phyloP scores from a whole-genome alignment of 2,888 invertebrate genomes.

The Eulithis testata region DNA sequence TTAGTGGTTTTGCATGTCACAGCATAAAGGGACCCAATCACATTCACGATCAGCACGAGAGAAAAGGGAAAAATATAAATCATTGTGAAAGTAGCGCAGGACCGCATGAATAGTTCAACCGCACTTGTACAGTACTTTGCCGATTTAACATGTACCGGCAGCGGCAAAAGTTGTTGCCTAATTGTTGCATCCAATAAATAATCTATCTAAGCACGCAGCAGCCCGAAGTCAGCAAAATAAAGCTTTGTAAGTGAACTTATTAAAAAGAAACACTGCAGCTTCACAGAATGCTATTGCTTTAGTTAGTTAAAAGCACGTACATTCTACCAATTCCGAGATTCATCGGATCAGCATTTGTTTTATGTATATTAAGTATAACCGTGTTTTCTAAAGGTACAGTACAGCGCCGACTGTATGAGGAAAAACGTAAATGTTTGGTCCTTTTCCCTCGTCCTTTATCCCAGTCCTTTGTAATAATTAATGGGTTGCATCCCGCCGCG shows the following conservation, averaged over 20 bases:
- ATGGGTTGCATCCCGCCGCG: constrained; percentile 24
- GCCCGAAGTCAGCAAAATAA: not conserved
- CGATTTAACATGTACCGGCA: not conserved
- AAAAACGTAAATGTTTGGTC: constrained; percentile 4
- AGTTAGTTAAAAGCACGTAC: constrained; percentile 2
- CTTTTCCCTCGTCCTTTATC: constrained; percentile 10
- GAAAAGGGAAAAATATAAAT: constrained; percentile 6
- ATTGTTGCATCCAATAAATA: not conserved
- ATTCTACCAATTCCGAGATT: not conserved
- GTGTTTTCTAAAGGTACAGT: not conserved
- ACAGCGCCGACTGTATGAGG: constrained; percentile 1
- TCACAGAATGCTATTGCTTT: not conserved
- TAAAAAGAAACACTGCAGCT: not conserved
- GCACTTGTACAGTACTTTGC: not conserved
- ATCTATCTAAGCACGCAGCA: not conserved
- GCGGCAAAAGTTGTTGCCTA: not conserved
- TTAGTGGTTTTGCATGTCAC: not conserved
- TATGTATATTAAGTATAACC: not conserved
- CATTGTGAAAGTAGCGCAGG: constrained; percentile 12
- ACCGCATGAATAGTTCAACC: constrained; percentile 16
- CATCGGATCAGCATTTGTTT: not conserved
- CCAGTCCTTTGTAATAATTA: constrained; percentile 17
- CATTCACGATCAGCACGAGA: not conserved
- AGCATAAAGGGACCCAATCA: constrained; percentile 6
- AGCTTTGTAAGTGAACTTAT: not conserved